Percentiles rank a stretch among this genome's conserved stretches.
phyloP scores from a whole-genome alignment of 2,797 vertebrate species.

The Helarctos malayanus region DNA sequence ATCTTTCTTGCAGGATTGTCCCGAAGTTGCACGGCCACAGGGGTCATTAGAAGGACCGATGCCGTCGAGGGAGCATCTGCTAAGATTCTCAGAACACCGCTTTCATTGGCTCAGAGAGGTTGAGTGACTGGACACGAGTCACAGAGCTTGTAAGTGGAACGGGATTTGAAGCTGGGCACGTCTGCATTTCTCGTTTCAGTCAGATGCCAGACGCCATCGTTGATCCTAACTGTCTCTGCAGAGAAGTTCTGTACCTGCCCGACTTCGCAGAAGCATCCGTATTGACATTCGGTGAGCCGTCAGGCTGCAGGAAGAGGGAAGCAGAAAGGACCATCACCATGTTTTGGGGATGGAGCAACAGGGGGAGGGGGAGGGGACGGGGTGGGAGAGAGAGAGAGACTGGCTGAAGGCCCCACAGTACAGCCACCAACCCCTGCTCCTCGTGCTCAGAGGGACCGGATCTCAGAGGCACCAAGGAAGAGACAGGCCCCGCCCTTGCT shows the following conservation, averaged over 20 bases:
- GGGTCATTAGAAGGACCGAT: fast-evolving
- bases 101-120: not conserved
- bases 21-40: fast-evolving
- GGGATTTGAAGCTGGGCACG: not conserved
- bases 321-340: not conserved
- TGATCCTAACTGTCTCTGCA: not conserved
- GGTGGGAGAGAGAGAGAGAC: not conserved
- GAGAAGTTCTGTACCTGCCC: fast-evolving
- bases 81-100: not conserved
- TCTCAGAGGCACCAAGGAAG: not conserved
- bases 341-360: not conserved
- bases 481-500: not conserved
- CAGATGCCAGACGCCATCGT: fast-evolving
- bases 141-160: not conserved
- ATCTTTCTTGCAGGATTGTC: not conserved
- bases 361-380: not conserved
- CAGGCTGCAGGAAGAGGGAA: not conserved
- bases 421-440: fast-evolving
- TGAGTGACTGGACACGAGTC: not conserved
- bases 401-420: not conserved
- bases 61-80: fast-evolving
- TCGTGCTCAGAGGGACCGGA: not conserved
- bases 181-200: no score
- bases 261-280: fast-evolving
- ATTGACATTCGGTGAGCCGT: not conserved